Percentiles rank a stretch among this genome's conserved stretches.
Evolutionary conservation across 2,888 invertebrate species (phyloP).

Genomic region (Azorinus chamasolen): DNA sequence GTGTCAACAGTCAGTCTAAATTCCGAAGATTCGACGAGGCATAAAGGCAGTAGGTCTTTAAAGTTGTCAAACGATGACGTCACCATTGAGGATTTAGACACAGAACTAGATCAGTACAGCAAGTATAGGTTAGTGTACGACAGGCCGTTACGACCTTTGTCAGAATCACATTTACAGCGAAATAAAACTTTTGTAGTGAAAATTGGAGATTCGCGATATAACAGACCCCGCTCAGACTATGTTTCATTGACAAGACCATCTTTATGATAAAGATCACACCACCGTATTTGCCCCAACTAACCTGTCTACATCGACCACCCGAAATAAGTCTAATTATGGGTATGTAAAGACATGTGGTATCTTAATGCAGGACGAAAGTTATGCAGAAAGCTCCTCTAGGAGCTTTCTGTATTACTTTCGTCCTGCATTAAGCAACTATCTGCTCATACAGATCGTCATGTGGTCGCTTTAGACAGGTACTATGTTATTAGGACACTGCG

Average conservation of each 20-base stretch:
- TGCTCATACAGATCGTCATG: no score
- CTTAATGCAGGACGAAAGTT: no score
- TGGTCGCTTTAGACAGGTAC: no score
- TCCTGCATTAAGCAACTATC: no score
- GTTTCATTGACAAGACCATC: background rate
- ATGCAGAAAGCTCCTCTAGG: no score
- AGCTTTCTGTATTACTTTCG: no score
- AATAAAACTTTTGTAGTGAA: slow-evolving; percentile 60
- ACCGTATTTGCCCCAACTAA: no score
- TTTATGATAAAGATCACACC: slow-evolving; percentile 7
- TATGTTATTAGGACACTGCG: no score
- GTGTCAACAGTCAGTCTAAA: slow-evolving; percentile 41
- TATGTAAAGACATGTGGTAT: no score
- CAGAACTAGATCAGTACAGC: slow-evolving; percentile 40
- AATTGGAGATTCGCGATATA: background rate
- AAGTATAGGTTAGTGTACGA: slow-evolving; percentile 54
- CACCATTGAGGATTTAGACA: slow-evolving; percentile 52
- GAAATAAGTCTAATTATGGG: no score
- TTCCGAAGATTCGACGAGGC: slow-evolving; percentile 8
- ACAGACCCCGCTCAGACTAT: slow-evolving; percentile 45
- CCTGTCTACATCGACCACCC: no score
- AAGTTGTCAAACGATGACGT: slow-evolving; percentile 11
- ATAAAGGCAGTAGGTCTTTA: background rate
- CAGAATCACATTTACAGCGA: slow-evolving; percentile 45
- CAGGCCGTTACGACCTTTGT: slow-evolving; percentile 40